Percentiles rank a stretch among this genome's conserved stretches.
Conservation (phyloP, 2,113 vertebrate species). For the Mystacornis crossleyi region DNA sequence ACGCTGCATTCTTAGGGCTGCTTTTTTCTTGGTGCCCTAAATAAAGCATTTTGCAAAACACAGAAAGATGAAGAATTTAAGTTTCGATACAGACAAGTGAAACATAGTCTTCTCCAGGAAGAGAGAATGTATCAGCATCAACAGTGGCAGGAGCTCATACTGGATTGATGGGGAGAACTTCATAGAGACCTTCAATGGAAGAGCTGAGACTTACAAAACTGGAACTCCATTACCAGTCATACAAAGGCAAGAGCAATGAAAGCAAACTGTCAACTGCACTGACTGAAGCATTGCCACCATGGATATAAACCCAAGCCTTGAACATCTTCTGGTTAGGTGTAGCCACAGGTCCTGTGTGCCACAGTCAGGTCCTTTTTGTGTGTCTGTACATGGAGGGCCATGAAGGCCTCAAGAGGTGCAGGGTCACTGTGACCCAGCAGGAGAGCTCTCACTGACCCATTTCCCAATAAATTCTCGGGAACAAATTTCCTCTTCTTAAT, state of each 20-base stretch:
- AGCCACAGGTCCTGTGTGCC: neutral
- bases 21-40: neutral
- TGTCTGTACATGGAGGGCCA: neutral
- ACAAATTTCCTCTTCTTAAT: neutral
- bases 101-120: neutral
- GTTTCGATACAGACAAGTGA: neutral
- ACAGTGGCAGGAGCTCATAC: neutral
- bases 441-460: fast-evolving
- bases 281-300: neutral
- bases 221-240: neutral
- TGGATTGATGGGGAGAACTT: neutral
- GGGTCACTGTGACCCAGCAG: neutral
- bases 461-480: neutral
- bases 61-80: neutral
- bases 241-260: neutral
- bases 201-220: neutral
- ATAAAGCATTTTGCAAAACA: neutral
- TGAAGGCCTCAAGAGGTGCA: fast-evolving
- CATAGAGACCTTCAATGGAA: neutral
- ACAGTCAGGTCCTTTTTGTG: neutral
- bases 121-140: neutral
- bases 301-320: neutral
- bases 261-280: neutral
- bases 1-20: neutral
- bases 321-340: neutral